phyloP scores from a whole-genome alignment of 2,888 invertebrate species.

The Stenurella melanura region DNA sequence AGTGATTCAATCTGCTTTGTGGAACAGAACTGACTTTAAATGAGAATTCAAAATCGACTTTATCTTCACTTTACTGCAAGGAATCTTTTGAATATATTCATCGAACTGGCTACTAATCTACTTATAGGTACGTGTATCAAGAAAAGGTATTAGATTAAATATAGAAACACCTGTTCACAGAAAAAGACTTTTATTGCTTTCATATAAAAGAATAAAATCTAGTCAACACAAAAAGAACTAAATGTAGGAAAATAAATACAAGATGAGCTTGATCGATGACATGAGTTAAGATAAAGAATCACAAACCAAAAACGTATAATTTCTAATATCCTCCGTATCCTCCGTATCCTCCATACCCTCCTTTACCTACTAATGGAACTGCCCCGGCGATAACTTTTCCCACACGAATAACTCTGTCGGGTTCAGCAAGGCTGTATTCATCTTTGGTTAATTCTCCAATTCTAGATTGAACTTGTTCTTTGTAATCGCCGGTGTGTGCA shows the following conservation, averaged over 20 bases:
- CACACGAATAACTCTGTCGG: constrained; percentile 65
- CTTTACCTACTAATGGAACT: constrained; percentile 42
- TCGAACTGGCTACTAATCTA: too few relatives aligned
- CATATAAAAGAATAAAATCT: constrained; percentile 10
- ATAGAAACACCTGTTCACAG: too few relatives aligned
- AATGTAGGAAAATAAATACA: constrained; percentile 1
- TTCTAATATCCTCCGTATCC: constrained; percentile 36
- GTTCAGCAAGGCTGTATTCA: constrained; percentile 65
- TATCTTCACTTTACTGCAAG: too few relatives aligned
- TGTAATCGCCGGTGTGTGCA: constrained; percentile 77
- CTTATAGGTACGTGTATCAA: too few relatives aligned
- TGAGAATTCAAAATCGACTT: too few relatives aligned
- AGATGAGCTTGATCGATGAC: constrained; percentile 16
- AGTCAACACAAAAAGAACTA: background rate
- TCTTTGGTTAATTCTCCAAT: constrained; percentile 76
- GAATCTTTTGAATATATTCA: too few relatives aligned
- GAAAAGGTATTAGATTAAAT: too few relatives aligned
- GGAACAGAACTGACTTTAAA: too few relatives aligned
- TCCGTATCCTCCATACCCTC: constrained; percentile 44
- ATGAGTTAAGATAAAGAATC: background rate
- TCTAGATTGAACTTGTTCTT: constrained; percentile 76
- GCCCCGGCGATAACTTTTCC: constrained; percentile 64
- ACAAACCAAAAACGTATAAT: too few relatives aligned
- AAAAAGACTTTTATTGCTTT: background rate
- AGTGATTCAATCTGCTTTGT: too few relatives aligned